phyloP scores from a whole-genome alignment of 1,140 invertebrate species.

The Ceratosolen solmsi region DNA sequence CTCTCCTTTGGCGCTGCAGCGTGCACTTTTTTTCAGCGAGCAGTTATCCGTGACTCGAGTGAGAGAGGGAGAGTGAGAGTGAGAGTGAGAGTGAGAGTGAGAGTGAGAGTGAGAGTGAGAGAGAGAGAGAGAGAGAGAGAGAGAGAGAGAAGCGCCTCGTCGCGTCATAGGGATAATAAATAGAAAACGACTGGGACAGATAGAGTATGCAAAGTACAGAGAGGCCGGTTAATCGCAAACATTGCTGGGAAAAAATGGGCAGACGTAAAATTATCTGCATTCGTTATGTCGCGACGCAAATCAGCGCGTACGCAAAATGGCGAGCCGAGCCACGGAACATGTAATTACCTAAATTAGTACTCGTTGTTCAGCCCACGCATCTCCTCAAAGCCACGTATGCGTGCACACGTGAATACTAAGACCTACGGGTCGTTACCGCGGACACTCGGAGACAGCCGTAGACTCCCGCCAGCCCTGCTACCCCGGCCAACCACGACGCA shows the following conservation, averaged over 20 bases:
- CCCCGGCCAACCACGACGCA: neutral
- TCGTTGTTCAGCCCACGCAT: neutral
- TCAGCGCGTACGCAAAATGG: conserved; percentile 44
- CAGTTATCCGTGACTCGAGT: too few species aligned
- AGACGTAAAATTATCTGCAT: conserved; percentile 50
- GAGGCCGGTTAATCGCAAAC: conserved; percentile 49
- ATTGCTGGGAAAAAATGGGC: conserved; percentile 40
- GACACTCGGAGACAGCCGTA: neutral
- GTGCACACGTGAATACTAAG: too few species aligned
- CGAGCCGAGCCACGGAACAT: conserved; percentile 36
- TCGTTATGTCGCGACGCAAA: conserved; percentile 43
- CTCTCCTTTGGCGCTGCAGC: neutral
- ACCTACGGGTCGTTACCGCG: too few species aligned
- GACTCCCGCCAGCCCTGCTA: neutral
- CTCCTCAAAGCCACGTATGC: too few species aligned
- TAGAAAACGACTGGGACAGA: neutral
- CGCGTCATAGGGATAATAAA: neutral
- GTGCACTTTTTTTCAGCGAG: neutral
- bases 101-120: too few species aligned
- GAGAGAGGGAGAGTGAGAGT: too few species aligned
- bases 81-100: too few species aligned
- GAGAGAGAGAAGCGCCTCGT: neutral
- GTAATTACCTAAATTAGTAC: conserved; percentile 52
- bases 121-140: too few species aligned
- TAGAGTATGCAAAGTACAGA: neutral